These are phyloP conservation scores for Pristionchus exspectatus DNA, from an alignment of 2,888 invertebrate species.

Conservation along the genomic window DNA sequence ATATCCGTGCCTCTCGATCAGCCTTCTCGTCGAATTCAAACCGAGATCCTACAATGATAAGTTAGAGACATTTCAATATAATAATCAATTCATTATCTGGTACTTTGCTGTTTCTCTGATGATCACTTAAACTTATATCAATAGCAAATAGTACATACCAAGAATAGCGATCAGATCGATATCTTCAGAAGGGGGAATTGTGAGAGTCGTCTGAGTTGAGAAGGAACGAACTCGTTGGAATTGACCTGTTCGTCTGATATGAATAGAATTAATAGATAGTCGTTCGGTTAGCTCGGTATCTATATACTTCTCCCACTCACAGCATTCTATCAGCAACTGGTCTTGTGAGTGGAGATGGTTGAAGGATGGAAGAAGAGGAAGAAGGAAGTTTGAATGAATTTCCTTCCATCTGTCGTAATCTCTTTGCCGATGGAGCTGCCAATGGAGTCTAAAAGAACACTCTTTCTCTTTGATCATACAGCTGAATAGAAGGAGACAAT, in stretches of 20 bases:
- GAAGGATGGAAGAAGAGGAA: conserved; percentile 17
- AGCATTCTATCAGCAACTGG: neutral
- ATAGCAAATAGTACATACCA: neutral
- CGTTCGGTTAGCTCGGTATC: neutral
- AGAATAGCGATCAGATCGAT: conserved; percentile 48
- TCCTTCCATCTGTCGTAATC: neutral
- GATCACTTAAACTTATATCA: neutral
- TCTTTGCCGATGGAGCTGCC: conserved; percentile 36
- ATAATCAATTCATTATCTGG: neutral
- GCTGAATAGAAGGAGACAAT: neutral
- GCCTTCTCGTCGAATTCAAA: neutral
- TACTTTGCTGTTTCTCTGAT: too few species aligned
- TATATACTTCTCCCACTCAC: neutral
- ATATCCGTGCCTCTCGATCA: neutral
- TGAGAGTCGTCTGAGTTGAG: conserved; percentile 23
- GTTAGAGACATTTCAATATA: too few species aligned
- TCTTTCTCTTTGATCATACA: neutral
- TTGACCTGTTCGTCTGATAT: conserved; percentile 8
- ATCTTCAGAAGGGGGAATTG: conserved; percentile 30
- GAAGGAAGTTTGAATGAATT: neutral
- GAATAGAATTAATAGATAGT: neutral
- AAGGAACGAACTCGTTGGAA: conserved; percentile 8
- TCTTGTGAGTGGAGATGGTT: conserved; percentile 42
- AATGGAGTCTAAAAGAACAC: conserved; percentile 14
- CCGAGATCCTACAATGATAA: neutral